Evolutionary conservation across 2,797 vertebrate genomes (phyloP).

Genomic region (Brachyrhaphis roseni): DNA sequence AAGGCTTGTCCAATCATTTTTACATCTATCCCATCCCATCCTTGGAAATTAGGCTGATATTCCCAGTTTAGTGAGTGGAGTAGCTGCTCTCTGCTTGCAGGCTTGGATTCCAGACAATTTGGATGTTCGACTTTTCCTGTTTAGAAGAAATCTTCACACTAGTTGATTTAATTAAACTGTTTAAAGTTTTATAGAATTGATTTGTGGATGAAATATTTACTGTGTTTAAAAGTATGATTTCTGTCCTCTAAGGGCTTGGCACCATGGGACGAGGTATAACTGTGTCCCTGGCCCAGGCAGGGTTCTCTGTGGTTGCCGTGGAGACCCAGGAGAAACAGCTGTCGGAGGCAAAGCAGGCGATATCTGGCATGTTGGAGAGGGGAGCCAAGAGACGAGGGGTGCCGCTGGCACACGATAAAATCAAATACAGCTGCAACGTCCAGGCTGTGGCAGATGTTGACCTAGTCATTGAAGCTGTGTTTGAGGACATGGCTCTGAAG

Average conservation of each 20-base stretch:
- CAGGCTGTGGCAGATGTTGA: constrained; percentile 78
- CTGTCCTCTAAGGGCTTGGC: constrained; percentile 85
- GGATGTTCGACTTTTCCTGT: background rate
- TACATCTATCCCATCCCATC: background rate
- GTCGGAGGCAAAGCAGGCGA: constrained; percentile 76
- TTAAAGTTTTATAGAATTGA: background rate
- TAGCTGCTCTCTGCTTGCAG: background rate
- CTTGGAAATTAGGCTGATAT: background rate
- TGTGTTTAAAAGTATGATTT: constrained; percentile 21
- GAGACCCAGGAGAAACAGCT: constrained; percentile 86
- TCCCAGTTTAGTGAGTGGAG: background rate
- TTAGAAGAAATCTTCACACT: background rate
- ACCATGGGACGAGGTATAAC: constrained; percentile 94
- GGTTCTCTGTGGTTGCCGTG: constrained; percentile 87
- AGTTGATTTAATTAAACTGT: background rate
- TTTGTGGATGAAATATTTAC: background rate
- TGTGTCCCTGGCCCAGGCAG: constrained; percentile 83
- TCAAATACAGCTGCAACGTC: constrained; percentile 81
- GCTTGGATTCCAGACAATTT: background rate
- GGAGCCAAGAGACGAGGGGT: constrained; percentile 79
- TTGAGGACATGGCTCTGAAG: constrained; percentile 90
- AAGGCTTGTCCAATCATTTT: background rate
- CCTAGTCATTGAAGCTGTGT: constrained; percentile 93
- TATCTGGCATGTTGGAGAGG: constrained; percentile 81
- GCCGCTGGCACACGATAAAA: constrained; percentile 36